Percentiles rank a stretch among this genome's conserved stretches.
Evolutionary conservation across 2,888 invertebrate genomes (phyloP).

Genomic region (Apomyelois bistriatella): DNA sequence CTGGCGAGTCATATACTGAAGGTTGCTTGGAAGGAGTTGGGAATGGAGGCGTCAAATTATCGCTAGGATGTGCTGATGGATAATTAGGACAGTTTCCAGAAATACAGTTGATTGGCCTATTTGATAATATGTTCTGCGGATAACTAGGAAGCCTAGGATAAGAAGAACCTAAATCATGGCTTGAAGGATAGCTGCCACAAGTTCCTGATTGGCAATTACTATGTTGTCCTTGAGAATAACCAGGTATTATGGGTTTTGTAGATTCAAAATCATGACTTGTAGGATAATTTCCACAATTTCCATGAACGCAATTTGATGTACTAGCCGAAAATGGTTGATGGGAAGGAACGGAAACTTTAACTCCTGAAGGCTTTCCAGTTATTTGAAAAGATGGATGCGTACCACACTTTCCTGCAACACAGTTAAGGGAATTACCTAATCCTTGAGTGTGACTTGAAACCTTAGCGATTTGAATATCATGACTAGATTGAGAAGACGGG

Average conservation of each 20-base stretch:
- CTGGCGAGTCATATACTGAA: conserved; percentile 7
- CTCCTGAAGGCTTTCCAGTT: neutral
- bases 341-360: neutral
- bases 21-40: neutral
- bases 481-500: neutral
- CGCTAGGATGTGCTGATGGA: neutral
- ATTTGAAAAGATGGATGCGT: neutral
- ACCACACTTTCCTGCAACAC: conserved; percentile 32
- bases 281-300: conserved; percentile 27
- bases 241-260: conserved; percentile 12
- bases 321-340: conserved; percentile 13
- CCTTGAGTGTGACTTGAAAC: neutral
- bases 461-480: neutral
- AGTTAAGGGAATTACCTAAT: conserved; percentile 19
- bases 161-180: neutral
- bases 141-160: conserved; percentile 2
- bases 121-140: neutral
- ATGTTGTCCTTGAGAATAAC: conserved; percentile 3
- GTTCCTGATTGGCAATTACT: conserved; percentile 21
- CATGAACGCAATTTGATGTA: conserved; percentile 25
- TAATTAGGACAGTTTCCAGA: conserved; percentile 17
- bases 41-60: neutral
- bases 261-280: no score
- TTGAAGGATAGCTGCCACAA: conserved; percentile 14
- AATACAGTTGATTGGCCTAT: conserved; percentile 13